These are phyloP conservation scores for Ophonus ardosiacus DNA, from an alignment of 2,888 invertebrate genomes.

Conservation along the genomic window DNA sequence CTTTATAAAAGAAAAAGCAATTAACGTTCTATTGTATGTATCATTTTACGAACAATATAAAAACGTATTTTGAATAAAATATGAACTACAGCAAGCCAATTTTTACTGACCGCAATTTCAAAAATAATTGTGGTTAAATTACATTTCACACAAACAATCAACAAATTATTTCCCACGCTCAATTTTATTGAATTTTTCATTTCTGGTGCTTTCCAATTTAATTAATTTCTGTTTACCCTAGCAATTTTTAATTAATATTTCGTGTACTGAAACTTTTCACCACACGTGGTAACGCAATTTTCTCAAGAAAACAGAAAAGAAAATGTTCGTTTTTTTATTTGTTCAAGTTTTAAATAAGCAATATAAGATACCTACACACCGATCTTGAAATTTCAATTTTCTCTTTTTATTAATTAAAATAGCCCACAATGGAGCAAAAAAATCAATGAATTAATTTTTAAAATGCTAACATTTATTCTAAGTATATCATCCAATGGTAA, in stretches of 20 bases:
- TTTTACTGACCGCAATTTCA: too few species aligned
- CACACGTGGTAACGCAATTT: neutral
- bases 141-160: neutral
- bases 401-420: neutral
- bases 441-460: too few species aligned
- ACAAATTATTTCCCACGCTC: neutral
- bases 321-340: slow-evolving; percentile 4
- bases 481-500: too few species aligned
- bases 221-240: neutral
- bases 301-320: neutral
- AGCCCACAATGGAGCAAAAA: too few species aligned
- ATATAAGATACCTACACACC: neutral
- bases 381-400: neutral
- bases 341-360: neutral
- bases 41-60: too few species aligned
- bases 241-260: slow-evolving; percentile 26
- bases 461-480: too few species aligned
- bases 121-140: too few species aligned
- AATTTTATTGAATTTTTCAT: neutral
- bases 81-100: too few species aligned
- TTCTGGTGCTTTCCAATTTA: neutral
- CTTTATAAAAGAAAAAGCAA: too few species aligned
- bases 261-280: neutral
- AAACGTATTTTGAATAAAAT: too few species aligned
- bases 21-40: too few species aligned